A percentile compares a stretch with the other conserved stretches of the same genome.
Evolutionary conservation across 2,888 invertebrate species (phyloP).

Genomic region (Liposcelis brunnea): DNA sequence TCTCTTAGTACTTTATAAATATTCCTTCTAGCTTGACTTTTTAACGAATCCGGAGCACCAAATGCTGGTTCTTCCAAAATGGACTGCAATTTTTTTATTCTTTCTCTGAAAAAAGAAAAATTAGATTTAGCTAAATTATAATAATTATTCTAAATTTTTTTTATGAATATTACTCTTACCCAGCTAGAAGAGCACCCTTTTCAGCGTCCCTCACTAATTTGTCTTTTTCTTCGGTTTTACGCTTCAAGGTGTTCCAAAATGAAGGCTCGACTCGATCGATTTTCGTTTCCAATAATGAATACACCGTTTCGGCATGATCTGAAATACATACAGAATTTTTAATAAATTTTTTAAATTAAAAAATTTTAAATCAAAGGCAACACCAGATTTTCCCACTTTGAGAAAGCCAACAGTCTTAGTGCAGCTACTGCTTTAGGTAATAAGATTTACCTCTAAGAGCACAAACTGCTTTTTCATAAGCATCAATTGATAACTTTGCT

Average conservation of each 20-base stretch:
- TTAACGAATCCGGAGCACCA: conserved; percentile 25
- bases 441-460: conserved; percentile 38
- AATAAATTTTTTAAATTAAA: no score
- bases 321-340: conserved; percentile 10
- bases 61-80: conserved; percentile 28
- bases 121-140: not conserved
- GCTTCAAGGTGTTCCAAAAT: conserved; percentile 37
- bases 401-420: no score
- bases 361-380: not conserved
- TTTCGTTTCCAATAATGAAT: conserved; percentile 40
- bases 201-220: conserved; percentile 36
- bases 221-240: conserved; percentile 39
- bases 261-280: conserved; percentile 39
- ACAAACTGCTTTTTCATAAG: conserved; percentile 43
- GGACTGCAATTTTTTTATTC: conserved; percentile 27
- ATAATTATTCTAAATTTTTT: no score
- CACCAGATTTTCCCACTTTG: no score
- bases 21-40: conserved; percentile 23
- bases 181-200: conserved; percentile 38
- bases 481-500: conserved; percentile 44
- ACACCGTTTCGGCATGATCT: conserved; percentile 28
- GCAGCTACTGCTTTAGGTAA: no score
- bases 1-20: conserved; percentile 33
- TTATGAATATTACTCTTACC: conserved; percentile 18
- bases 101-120: conserved; percentile 17